Evolutionary conservation across 2,113 vertebrate genomes (phyloP), one percentile per base, ranked within the genome.

Genomic region (Balaeniceps rex): DNA sequence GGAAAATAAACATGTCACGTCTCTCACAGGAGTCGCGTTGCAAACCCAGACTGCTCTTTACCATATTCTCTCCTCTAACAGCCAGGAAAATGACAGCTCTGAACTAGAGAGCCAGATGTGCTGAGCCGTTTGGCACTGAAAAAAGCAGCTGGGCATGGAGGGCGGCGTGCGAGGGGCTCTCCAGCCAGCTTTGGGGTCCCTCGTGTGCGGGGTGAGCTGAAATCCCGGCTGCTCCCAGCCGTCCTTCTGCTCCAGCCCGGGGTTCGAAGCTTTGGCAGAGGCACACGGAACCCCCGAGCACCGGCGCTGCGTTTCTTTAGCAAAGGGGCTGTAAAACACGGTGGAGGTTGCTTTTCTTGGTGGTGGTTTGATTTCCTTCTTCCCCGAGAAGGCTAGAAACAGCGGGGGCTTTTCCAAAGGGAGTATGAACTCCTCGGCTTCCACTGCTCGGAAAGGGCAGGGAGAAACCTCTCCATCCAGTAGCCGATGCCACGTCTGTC

Each of bases 291-390:
- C 6, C 36, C 7, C 70, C 7, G n/a, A 36, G 81, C 36, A 10
- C 14, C 2, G 0, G 33, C 13, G 2, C 24, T 0, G 4, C 9
- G 36, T 34, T 64, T 33, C 33, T 34, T 1, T 7, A 29, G 83
- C 47, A 19, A 63, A 33, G 7, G n/a, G 40, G 61, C 19, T 34
- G 44, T 26, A n/a, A 79, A 70, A 49, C 11, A 6, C 21, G 11
- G 57, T 4, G 14, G 6, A 12, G 34, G 3, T 52, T 0, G 25
- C 7, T 40, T 7, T n/a, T 28, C 18, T 17, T 31, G 57, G 42
- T 12, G 26, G 4, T 8, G 17, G 26, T 33, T 82, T 47, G 46
- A 3, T 58, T 79, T 79, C 14, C 24, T 51, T 24, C 46, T 42
- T 25, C 74, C 78, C 36, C 2, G 8, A 34, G 24, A 34, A 75